Evolutionary conservation across 2,113 vertebrate genomes (phyloP).

Genomic region (Anguilla rostrata): DNA sequence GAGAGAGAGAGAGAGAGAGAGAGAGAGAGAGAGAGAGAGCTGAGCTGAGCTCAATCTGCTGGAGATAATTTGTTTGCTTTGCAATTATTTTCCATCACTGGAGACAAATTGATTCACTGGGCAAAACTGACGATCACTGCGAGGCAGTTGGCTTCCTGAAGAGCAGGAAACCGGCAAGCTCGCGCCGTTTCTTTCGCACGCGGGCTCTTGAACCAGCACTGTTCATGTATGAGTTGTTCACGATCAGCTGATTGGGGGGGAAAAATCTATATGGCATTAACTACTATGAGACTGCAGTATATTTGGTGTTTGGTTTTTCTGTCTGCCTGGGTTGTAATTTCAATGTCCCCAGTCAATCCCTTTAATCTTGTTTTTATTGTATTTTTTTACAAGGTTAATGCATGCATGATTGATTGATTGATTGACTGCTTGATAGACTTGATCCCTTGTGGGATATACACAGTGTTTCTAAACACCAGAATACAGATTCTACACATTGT

Average conservation of each 20-base stretch:
- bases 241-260: neutral
- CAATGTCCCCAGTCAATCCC: neutral
- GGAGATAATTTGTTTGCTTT: constrained; percentile 96
- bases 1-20: constrained; percentile 17
- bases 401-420: neutral
- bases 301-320: neutral
- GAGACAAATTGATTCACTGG: constrained; percentile 91
- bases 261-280: neutral
- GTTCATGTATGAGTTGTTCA: neutral
- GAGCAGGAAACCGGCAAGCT: constrained; percentile 60
- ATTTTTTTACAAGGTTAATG: neutral
- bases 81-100: constrained; percentile 94
- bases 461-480: no score
- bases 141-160: constrained; percentile 60
- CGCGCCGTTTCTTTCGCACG: constrained; percentile 39
- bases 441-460: no score
- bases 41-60: constrained; percentile 80
- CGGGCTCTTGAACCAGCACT: constrained; percentile 1
- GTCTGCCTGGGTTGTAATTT: neutral
- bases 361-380: neutral
- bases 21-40: no score
- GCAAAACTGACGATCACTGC: constrained; percentile 65
- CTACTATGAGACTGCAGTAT: neutral
- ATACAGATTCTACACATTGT: no score
- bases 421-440: no score